A percentile compares a stretch with the other conserved stretches of the same genome.
phyloP scores from a whole-genome alignment of 2,797 vertebrate species.

The Acipenser transmontanus region DNA sequence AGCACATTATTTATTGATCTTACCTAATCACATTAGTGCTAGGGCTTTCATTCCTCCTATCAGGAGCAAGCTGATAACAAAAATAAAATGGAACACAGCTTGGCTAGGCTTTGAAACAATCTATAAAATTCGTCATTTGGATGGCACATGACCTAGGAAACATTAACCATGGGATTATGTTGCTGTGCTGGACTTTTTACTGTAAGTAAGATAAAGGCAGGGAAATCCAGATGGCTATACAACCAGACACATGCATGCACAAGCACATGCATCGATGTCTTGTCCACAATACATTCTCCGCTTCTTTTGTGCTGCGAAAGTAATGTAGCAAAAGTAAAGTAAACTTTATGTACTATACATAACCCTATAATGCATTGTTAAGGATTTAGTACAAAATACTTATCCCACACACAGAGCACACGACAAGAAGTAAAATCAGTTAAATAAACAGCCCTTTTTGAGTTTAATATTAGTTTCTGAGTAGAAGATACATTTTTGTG shows the following conservation, averaged over 20 bases:
- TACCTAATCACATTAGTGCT: conserved; percentile 22
- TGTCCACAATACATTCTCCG: no score
- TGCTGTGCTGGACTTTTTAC: background rate
- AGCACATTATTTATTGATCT: conserved; percentile 31
- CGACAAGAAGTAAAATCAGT: no score
- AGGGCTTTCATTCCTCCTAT: conserved; percentile 13
- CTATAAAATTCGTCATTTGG: background rate
- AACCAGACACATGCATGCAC: background rate
- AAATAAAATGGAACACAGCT: conserved; percentile 1
- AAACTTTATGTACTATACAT: no score
- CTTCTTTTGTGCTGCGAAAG: no score
- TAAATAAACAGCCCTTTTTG: no score
- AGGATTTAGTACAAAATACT: no score
- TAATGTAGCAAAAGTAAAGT: no score
- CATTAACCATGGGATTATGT: background rate
- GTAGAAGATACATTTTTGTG: no score
- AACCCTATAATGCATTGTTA: no score
- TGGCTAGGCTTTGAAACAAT: background rate
- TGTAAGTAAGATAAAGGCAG: background rate
- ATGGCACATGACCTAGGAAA: conserved; percentile 1
- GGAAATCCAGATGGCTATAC: background rate
- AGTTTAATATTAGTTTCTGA: no score
- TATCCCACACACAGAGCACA: no score
- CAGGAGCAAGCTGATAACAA: conserved; percentile 1
- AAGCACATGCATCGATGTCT: background rate